Base-by-base conservation (phyloP, 2,797 vertebrate species). In the Halcyon badia region DNA sequence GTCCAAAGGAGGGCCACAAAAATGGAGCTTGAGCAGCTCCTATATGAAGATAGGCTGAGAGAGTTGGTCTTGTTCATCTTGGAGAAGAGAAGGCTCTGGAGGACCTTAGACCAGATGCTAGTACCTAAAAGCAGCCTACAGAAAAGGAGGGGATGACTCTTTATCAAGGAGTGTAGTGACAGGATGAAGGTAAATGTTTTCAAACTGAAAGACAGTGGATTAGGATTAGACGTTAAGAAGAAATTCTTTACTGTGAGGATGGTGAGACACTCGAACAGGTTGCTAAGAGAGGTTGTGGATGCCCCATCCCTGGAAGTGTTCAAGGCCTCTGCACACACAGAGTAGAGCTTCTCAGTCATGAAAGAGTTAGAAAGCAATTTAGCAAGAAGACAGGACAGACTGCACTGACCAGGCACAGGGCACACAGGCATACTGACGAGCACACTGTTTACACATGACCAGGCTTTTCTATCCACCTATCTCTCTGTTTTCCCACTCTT, bases 341-440 rank as follows among this genome's bases (percentile, higher is more conserved):
- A 52, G 60, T 13, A 60, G 30, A 73, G 24, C 4, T 2, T 16
- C 19, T 73, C 8, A 33, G 11, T 20, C 28, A 39, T 37, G 22
- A 60, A 26, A 35, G 21, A 14, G 15, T 44, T 44, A 52, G 35
- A 56, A 73, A 89, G 4, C 11, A 54, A 54, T 73, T 46, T 68
- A 66, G 4, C 13, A 35, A 39, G 12, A 39, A 33, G 62, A 13
- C 21, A 46, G 25, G 20, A 54, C 24, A 54, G 20, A 46, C 16
- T 21, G 9, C 2, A 2, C 7, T 82, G 30, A 41, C 14, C 14
- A 75, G 24, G 15, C 57, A 37, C 19, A 46, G 46, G 39, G 10
- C 30, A 54, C 3, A 61, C 5, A 46, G 41, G 7, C 1, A 2
- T 30, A 46, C 10, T 1, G 2, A 39, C 10, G 16, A 46, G 19